Conservation (phyloP, 2,888 invertebrate genomes). For the Brachypterus glaber region DNA sequence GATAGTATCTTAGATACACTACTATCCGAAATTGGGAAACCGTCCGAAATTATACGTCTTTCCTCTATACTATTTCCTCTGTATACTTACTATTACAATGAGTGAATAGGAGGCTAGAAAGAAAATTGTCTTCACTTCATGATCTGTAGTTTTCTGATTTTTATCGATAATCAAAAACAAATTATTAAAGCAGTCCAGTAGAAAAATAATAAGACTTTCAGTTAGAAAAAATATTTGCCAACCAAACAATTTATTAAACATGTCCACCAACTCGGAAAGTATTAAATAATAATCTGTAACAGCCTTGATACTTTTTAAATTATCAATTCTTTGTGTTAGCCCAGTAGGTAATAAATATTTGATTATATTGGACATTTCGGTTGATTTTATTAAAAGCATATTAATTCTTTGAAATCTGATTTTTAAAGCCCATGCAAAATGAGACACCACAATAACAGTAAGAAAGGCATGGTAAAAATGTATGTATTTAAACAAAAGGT, state of each 20-base stretch:
- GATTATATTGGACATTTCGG: constrained; percentile 15
- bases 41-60: background rate
- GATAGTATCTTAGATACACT: too few relatives aligned
- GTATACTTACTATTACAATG: constrained; percentile 14
- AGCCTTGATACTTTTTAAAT: constrained; percentile 17
- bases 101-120: constrained; percentile 11
- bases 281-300: constrained; percentile 17
- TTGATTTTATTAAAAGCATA: constrained; percentile 13
- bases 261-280: constrained; percentile 17
- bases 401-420: constrained; percentile 16
- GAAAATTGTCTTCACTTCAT: constrained; percentile 15
- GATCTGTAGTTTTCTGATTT: constrained; percentile 7
- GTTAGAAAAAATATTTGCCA: constrained; percentile 19
- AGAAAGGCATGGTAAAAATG: constrained; percentile 12
- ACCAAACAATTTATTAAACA: constrained; percentile 19
- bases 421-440: constrained; percentile 18
- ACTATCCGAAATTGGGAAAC: too few relatives aligned
- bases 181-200: constrained; percentile 14
- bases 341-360: constrained; percentile 14
- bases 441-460: constrained; percentile 11
- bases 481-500: constrained; percentile 12
- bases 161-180: constrained; percentile 15
- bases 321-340: constrained; percentile 11
- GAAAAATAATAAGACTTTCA: constrained; percentile 12
- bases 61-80: background rate